phyloP scores from a whole-genome alignment of 2,113 vertebrate species.

The Sialia sialis region DNA sequence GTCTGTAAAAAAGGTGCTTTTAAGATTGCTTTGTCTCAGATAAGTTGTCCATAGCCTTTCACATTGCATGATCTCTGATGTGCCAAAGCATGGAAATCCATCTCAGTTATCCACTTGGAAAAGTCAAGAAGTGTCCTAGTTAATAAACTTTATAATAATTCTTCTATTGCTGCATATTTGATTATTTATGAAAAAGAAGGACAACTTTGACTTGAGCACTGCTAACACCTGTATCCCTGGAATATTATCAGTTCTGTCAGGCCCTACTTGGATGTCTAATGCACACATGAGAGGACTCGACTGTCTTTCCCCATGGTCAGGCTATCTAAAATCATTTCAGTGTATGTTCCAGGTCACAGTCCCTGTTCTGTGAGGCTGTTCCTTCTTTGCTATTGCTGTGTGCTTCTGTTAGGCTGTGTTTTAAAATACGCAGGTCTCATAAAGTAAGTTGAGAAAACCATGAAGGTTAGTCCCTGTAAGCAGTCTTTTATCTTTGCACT shows the following conservation, averaged over 20 bases:
- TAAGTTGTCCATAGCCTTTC: neutral
- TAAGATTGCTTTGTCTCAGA: neutral
- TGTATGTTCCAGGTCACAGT: neutral
- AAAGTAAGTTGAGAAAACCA: neutral
- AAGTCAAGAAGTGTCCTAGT: neutral
- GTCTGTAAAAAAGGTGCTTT: neutral
- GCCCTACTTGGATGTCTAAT: neutral
- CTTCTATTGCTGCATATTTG: neutral
- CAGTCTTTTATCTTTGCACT: neutral
- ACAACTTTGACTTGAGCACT: neutral
- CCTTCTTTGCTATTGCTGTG: neutral
- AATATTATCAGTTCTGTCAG: neutral
- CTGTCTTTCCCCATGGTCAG: neutral
- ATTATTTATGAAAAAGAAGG: neutral
- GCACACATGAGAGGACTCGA: fast-evolving
- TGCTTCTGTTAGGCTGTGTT: neutral
- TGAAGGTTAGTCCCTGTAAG: neutral
- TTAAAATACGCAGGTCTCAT: neutral
- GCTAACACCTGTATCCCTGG: neutral
- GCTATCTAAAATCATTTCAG: neutral
- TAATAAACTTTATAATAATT: neutral
- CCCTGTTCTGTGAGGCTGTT: neutral
- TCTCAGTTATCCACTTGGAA: neutral
- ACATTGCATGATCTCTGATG: neutral
- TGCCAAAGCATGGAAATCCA: neutral